Evolutionary conservation across 2,888 invertebrate genomes (phyloP).

Genomic region (Lissonota sp.): DNA sequence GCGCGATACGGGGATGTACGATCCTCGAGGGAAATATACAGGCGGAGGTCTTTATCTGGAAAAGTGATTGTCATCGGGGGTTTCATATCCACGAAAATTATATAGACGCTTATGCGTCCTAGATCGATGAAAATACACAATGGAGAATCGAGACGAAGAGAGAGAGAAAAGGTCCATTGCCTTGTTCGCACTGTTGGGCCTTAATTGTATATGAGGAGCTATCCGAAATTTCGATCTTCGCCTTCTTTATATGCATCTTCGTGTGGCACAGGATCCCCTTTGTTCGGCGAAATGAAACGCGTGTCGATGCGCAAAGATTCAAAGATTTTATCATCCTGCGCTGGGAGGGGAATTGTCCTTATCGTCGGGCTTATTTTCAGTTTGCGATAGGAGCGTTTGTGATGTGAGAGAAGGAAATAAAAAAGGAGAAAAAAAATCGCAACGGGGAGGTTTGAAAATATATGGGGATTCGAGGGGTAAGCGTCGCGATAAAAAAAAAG

Average conservation of each 20-base stretch:
- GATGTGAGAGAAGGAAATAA: not conserved
- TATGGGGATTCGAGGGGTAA: not conserved
- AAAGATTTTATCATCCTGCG: constrained; percentile 44
- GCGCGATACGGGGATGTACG: constrained; percentile 10
- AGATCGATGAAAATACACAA: constrained; percentile 52
- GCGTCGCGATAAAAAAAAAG: constrained; percentile 17
- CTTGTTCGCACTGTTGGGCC: constrained; percentile 38
- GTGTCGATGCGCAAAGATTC: constrained; percentile 52
- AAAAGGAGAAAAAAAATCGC: constrained; percentile 4
- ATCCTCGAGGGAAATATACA: constrained; percentile 32
- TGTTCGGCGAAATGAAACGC: constrained; percentile 1
- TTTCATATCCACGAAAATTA: constrained; percentile 37
- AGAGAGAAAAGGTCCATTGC: constrained; percentile 12
- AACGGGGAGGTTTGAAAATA: constrained; percentile 2
- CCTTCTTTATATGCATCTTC: not conserved
- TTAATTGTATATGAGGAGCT: constrained; percentile 24
- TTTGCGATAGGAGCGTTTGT: constrained; percentile 17
- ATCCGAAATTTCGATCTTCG: constrained; percentile 34
- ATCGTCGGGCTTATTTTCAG: constrained; percentile 6
- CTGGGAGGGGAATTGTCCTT: not conserved
- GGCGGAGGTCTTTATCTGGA: constrained; percentile 44
- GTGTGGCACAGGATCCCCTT: not conserved
- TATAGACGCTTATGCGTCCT: constrained; percentile 18
- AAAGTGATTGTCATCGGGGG: constrained; percentile 41
- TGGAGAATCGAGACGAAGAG: not conserved